Base-by-base conservation (phyloP, 2,888 invertebrate species). In the Elysia crispata region DNA sequence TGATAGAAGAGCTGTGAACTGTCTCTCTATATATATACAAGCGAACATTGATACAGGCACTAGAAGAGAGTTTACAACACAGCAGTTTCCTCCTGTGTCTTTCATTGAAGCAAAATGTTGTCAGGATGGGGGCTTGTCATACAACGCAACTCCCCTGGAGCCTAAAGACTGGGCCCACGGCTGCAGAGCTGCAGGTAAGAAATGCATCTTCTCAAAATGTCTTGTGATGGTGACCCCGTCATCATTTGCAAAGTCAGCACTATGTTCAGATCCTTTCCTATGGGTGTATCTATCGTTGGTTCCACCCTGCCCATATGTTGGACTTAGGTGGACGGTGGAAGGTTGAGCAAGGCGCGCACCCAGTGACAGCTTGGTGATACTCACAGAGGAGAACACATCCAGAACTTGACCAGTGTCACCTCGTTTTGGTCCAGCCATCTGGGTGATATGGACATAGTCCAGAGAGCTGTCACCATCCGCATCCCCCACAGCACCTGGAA, bases 401-500 rank as follows among this genome's bases (percentile, higher is more conserved):
- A 41, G 41, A 11, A 41, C 5, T 41, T 41, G 41, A 11, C 41
- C 41, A 41, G 76, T 80, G 80, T 80, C 80, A 60, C 76, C 62
- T 13, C 23, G 70, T 23, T 70, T 54, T 15, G 62, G 25, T 20
- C 80, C 80, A 0, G 28, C n/a, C 76, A 80, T 75, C 62, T 80
- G 80, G 5, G 76, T 70, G 0, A 80, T 31, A 20, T 80, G 76
- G 28, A 76, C 62, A 70, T 80, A 80, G 76, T 81, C 81, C 25
- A 75, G 33, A 18, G 31, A 57, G 0, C 81, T 75, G 70, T 81
- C 81, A 11, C 62, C 81, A 78, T 81, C 81, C 5, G 78, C 81
- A 67, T 81, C 81, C 11, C 74, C 77, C 3, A 81, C 60, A n/a
- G 77, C 81, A 50, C 81, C 81, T 81, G 28, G 6, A 13, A 28